Base-by-base conservation (phyloP, 2,113 vertebrate genomes). In the Orthochromis malagaraziensis region DNA sequence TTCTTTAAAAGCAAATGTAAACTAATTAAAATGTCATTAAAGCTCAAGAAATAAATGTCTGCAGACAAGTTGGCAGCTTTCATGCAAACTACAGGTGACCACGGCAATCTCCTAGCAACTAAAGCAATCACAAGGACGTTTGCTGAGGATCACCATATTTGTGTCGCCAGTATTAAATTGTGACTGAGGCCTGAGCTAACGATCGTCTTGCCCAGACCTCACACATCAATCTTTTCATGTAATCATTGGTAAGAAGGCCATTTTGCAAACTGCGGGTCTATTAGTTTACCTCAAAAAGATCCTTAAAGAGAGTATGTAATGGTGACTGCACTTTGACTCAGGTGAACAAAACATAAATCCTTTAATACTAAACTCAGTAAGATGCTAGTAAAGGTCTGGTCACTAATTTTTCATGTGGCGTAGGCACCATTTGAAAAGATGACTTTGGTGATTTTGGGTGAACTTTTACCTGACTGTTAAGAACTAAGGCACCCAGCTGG, bases 401-500 rank as follows among this genome's bases (percentile, higher is more conserved):
- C n/a, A 51, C 77, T 81, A 54, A 24, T 75, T 79, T 88, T 84
- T 87, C 21, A 57, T 29, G 81, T 6, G 55, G 33, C 73, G 55
- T 84, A 91, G 87, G 88, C 87, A 91, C 89, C n/a, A 57, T 85
- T 75, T 68, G 68, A 83, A 45, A 47, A 86, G 12, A 29, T 11
- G 38, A 53, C 65, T 65, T 65, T 38, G 33, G 60, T 45, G 68
- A 88, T 70, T 11, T 68, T 29, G 85, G 51, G 53, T 54, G 68
- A 87, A 84, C 26, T 84, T 65, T 79, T 49, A 31, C 65, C 33
- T 38, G 35, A 80, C 55, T 63, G 21, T 51, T n/a, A 70, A 81
- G 65, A 87, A 85, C 79, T 84, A 92, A 94, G 91, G 92, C 91
- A 91, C 84, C 92, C 33, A 16, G 70, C 79, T 63, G 73, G 77